Evolutionary conservation across 2,113 vertebrate species (phyloP).

Genomic region (Ailuropoda melanoleuca): DNA sequence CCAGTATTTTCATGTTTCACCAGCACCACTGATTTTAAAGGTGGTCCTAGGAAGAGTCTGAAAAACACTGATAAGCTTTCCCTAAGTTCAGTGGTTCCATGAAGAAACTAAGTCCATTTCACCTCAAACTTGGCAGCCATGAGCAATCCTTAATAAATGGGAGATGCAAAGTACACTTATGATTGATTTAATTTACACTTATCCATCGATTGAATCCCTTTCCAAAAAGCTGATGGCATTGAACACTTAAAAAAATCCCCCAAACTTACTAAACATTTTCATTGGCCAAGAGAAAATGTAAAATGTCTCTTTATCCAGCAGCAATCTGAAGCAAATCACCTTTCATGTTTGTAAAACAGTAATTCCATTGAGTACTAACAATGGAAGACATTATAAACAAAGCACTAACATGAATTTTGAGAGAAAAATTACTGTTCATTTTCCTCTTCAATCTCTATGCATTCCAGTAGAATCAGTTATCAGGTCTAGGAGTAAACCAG

Average conservation of each 20-base stretch:
- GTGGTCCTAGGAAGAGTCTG: background rate
- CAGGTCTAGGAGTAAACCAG: background rate
- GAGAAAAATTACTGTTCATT: background rate
- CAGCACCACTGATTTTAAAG: background rate
- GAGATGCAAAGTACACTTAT: background rate
- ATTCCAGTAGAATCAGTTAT: background rate
- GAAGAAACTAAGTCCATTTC: background rate
- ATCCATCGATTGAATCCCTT: background rate
- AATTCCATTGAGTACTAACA: background rate
- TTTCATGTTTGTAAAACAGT: background rate
- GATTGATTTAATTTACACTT: background rate
- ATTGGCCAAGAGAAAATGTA: background rate
- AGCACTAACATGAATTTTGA: background rate
- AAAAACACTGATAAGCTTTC: background rate
- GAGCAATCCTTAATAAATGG: background rate
- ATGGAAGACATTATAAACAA: background rate
- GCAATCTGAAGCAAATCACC: background rate
- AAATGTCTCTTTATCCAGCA: background rate
- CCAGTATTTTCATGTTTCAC: background rate
- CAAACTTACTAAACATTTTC: background rate
- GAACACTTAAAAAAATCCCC: background rate
- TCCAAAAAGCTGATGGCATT: background rate
- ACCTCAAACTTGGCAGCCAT: background rate
- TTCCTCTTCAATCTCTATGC: background rate
- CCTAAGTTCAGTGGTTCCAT: background rate